Base-by-base conservation (phyloP, 23 tunicate genomes). In the Corella eumyota region DNA sequence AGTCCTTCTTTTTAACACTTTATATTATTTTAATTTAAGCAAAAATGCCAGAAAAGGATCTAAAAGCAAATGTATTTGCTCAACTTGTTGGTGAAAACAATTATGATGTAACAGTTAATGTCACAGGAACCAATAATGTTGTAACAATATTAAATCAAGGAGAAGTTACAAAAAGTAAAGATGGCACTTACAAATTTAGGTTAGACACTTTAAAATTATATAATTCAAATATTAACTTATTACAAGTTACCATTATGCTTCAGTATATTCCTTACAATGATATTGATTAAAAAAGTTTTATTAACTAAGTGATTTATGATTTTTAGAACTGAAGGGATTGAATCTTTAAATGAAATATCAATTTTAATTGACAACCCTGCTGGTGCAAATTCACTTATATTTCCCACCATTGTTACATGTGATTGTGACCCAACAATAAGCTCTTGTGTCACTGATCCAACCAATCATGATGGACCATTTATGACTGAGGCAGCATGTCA, bases 331-430 rank as follows among this genome's bases (percentile, higher is more conserved):
- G n/a, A n/a, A n/a, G n/a, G n/a, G n/a, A n/a, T n/a, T n/a, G n/a
- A n/a, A n/a, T n/a, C n/a, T n/a, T n/a, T n/a, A n/a, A n/a, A n/a
- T n/a, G n/a, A n/a, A n/a, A n/a, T n/a, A n/a, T n/a, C n/a, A n/a
- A n/a, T n/a, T n/a, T n/a, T n/a, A n/a, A n/a, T n/a, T n/a, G n/a
- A n/a, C n/a, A n/a, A n/a, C n/a, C n/a, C n/a, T n/a, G n/a, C n/a
- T 36, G 52, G 52, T 3, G 68, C 33, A 1, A 62, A 31, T 1
- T 62, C 52, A 3, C 30, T 72, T 34, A 61, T 61, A 17, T 61
- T 61, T 61, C 80, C 80, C 29, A 36, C 31, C 65, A 46, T 83
- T 24, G 46, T 74, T 1, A 36, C 55, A 6, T 83, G 92, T 33
- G 27, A 66, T 45, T 83, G 92, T 38, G 72, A 30, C 5, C 37